Base-by-base conservation (phyloP, 2,888 invertebrate species). In the Omphaloscelis lunosa region DNA sequence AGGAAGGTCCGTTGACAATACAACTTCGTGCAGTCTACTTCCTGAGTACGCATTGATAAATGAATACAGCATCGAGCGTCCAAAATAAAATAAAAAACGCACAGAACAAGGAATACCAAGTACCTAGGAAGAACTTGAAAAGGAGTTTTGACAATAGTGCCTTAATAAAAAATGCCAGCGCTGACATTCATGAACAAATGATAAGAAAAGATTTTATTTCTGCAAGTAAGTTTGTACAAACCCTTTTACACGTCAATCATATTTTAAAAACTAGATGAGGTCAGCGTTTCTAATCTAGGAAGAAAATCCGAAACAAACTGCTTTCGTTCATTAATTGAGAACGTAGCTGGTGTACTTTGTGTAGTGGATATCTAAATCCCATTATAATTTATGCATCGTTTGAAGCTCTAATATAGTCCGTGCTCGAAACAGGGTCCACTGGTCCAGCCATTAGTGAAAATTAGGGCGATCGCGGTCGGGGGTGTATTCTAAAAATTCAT, bases 361-460 rank as follows among this genome's bases (percentile, higher is more conserved):
- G 74, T 75, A 48, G 75, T 79, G 58, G 39, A 69, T 84, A 69
- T 66, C 48, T 73, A 72, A 76, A 80, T 80, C 72, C 66, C 56
- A 74, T 80, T 78, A 83, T 76, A 77, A 86, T 80, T 68, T 80
- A 86, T 86, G 78, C 86, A 84, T 82, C 84, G 58, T 77, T 80
- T 72, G 48, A 77, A 78, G 79, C 75, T 73, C 75, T 81, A 83
- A 84, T 89, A 45, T 86, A 86, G 88, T 83, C 88, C 86, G 79
- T 84, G 86, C 90, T 91, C 88, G 83, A 92, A 93, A 93, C 93
- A 92, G 91, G 91, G 90, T 88, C 90, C 92, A 91, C 86, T 88
- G 84, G 87, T 85, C 80, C 87, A 79, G 89, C 91, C 93, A 94
- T 95, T 95, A 94, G 91, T 88, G 92, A 90, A 91, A 94, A 94